Evolutionary conservation across 2,797 vertebrate genomes (phyloP).

Genomic region (Capromys pilorides): DNA sequence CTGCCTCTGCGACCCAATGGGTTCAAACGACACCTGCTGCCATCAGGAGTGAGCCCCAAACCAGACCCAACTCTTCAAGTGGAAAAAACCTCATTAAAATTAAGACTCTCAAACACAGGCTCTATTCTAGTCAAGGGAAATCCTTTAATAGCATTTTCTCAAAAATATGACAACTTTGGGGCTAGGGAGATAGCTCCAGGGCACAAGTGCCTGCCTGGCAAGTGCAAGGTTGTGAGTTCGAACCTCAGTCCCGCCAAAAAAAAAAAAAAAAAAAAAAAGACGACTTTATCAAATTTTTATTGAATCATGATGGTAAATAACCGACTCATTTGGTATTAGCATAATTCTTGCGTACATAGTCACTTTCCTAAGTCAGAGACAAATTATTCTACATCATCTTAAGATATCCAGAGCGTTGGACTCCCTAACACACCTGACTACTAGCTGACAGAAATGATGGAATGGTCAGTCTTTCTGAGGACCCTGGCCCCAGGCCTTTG

Average conservation of each 20-base stretch:
- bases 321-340: background rate
- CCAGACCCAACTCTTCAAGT: background rate
- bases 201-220: no score
- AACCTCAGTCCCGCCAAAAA: no score
- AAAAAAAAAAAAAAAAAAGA: background rate
- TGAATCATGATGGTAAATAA: background rate
- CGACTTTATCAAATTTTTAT: background rate
- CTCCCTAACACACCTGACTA: background rate
- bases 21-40: background rate
- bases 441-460: background rate
- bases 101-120: background rate
- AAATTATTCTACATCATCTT: background rate
- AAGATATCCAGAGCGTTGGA: background rate
- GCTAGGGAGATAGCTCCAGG: no score
- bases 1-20: background rate
- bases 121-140: background rate
- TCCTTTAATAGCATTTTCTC: conserved; percentile 1
- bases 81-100: background rate
- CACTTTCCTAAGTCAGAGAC: conserved; percentile 10
- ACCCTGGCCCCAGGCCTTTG: background rate
- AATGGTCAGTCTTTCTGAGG: background rate
- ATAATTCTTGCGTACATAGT: background rate
- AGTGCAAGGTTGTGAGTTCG: no score
- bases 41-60: background rate
- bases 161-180: background rate